A percentile compares a stretch with the other conserved stretches of the same genome.
Evolutionary conservation across 2,113 vertebrate species (phyloP).

Genomic region (Cynocephalus volans): DNA sequence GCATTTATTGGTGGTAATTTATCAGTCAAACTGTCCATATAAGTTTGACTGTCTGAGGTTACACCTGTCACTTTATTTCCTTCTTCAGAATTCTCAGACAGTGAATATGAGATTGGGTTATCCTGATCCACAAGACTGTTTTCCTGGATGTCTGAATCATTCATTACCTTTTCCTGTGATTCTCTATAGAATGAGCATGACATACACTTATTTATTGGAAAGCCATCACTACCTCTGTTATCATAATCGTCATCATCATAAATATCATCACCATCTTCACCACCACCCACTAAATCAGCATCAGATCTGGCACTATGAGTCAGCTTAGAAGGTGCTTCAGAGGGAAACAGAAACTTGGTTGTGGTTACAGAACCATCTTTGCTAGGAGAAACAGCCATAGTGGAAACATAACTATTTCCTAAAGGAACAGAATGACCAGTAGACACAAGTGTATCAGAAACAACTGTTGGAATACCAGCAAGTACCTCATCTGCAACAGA

Average conservation of each 20-base stretch:
- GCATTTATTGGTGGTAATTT: slow-evolving; percentile 68
- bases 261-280: slow-evolving; percentile 72
- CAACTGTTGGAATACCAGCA: slow-evolving; percentile 82
- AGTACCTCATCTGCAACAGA: slow-evolving; percentile 79
- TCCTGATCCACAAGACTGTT: slow-evolving; percentile 86
- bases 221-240: slow-evolving; percentile 89
- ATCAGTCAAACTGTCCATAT: slow-evolving; percentile 73
- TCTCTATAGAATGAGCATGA: slow-evolving; percentile 91
- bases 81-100: slow-evolving; percentile 87
- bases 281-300: slow-evolving; percentile 86
- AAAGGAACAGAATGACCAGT: slow-evolving; percentile 83
- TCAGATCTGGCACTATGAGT: slow-evolving; percentile 85
- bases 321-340: slow-evolving; percentile 86
- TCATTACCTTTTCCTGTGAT: slow-evolving; percentile 89
- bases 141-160: slow-evolving; percentile 89
- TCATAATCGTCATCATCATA: slow-evolving; percentile 85
- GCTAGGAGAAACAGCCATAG: slow-evolving; percentile 87
- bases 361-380: slow-evolving; percentile 84
- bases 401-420: slow-evolving; percentile 88
- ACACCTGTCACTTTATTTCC: slow-evolving; percentile 81
- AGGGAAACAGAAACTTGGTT: slow-evolving; percentile 84
- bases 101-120: slow-evolving; percentile 88
- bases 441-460: slow-evolving; percentile 81
- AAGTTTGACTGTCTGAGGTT: slow-evolving; percentile 78
- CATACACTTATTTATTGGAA: slow-evolving; percentile 90